phyloP scores from a whole-genome alignment of 2,888 invertebrate genomes.

The Fragum fragum region DNA sequence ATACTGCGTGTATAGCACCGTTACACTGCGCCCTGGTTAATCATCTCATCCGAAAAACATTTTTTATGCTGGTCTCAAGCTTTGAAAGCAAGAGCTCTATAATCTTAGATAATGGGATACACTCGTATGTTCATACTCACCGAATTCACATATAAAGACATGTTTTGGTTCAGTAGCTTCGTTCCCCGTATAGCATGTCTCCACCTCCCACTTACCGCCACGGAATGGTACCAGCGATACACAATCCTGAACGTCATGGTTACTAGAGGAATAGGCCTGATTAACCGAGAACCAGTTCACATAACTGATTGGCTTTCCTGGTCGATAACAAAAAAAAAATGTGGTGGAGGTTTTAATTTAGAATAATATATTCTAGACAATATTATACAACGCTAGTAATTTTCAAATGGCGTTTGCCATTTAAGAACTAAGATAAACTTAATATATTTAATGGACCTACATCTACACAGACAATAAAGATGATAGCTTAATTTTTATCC shows the following conservation, averaged over 20 bases:
- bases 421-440: too few species aligned
- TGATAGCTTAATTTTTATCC: too few species aligned
- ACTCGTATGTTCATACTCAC: neutral
- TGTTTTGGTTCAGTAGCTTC: slow-evolving; percentile 13
- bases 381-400: too few species aligned
- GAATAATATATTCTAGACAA: too few species aligned
- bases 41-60: neutral
- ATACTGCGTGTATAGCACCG: neutral
- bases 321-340: too few species aligned
- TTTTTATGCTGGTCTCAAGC: neutral
- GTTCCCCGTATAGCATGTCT: slow-evolving; percentile 19
- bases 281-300: slow-evolving; percentile 19
- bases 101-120: neutral
- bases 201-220: slow-evolving; percentile 25
- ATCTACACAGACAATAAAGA: too few species aligned
- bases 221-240: slow-evolving; percentile 15
- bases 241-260: slow-evolving; percentile 11
- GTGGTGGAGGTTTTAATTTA: too few species aligned
- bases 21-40: neutral
- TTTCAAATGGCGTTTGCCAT: too few species aligned
- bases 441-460: too few species aligned
- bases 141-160: slow-evolving; percentile 19
- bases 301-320: slow-evolving; percentile 20
- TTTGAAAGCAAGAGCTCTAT: neutral
- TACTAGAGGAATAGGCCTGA: slow-evolving; percentile 9